A percentile compares a stretch with the other conserved stretches of the same genome.
These are phyloP conservation scores for Venustoraphidia nigricollis DNA, from an alignment of 2,888 invertebrate species.

Conservation along the genomic window DNA sequence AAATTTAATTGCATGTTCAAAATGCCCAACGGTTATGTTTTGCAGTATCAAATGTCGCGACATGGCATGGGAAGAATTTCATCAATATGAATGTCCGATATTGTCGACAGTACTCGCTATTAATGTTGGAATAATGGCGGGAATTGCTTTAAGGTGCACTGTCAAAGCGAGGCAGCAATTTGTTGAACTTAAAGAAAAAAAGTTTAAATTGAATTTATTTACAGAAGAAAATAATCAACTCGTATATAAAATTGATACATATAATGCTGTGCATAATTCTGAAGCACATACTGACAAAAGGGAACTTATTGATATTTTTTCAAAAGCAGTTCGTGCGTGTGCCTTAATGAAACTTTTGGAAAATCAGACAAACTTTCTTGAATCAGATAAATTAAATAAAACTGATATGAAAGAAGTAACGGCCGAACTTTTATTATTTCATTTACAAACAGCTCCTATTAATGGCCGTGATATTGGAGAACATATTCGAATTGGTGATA, in stretches of 20 bases:
- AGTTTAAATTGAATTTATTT: background rate
- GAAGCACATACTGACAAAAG: constrained; percentile 52
- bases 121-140: constrained; percentile 48
- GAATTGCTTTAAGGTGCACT: constrained; percentile 50
- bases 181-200: constrained; percentile 17
- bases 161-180: constrained; percentile 30
- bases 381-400: constrained; percentile 10
- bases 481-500: too few relatives aligned
- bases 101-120: constrained; percentile 41
- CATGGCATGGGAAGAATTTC: constrained; percentile 49
- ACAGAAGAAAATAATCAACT: too few relatives aligned
- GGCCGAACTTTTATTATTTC: constrained; percentile 52
- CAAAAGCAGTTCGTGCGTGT: constrained; percentile 32
- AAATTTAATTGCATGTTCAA: constrained; percentile 44
- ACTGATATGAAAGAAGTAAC: constrained; percentile 21
- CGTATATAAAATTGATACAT: constrained; percentile 33
- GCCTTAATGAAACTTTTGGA: too few relatives aligned
- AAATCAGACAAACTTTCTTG: too few relatives aligned
- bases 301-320: constrained; percentile 52
- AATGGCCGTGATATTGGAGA: too few relatives aligned
- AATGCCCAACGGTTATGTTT: constrained; percentile 48
- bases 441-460: constrained; percentile 59
- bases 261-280: constrained; percentile 46
- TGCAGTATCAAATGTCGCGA: constrained; percentile 48
- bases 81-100: constrained; percentile 60